Evolutionary conservation across 2,797 vertebrate genomes (phyloP), one percentile per base, ranked within the genome.

Genomic region (Lutjanus campechanus): DNA sequence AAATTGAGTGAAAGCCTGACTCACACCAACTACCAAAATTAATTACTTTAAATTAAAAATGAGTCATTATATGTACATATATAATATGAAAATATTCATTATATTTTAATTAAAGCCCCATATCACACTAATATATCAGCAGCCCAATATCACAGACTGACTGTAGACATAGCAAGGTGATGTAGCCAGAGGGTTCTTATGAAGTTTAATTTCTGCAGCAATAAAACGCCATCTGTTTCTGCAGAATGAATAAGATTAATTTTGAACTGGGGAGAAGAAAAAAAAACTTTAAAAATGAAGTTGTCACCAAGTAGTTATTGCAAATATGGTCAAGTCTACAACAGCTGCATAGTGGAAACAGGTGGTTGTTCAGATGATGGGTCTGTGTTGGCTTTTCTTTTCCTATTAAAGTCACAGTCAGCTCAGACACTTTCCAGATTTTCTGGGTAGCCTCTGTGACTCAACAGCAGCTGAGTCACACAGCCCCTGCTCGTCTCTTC

Each of bases 61-160:
- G 1, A 74, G 8, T 62, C 11, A 44, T n/a, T n/a, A n/a, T n/a
- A n/a, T n/a, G n/a, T n/a, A n/a, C n/a, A n/a, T n/a, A n/a, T n/a
- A n/a, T n/a, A n/a, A n/a, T n/a, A n/a, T n/a, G n/a, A n/a, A n/a
- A n/a, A n/a, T 15, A 25, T 63, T 46, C 29, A 36, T 36, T 5
- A 36, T 36, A 36, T 62, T 81, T 71, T 78, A 62, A 83, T 85
- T 81, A 67, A 81, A 74, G 11, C 29, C 2, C 17, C 13, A 11
- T 76, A 74, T 69, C 50, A 64, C 53, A 10, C 15, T 29, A 67
- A 46, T 60, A 62, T 5, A 77, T 62, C 74, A 76, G 22, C 20
- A 43, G 19, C 25, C 11, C 40, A 16, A 6, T 65, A 54, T 17
- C 9, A 36, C 4, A 6, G 9, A 16, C 58, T 63, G 61, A 44